These are phyloP conservation scores for Dufourea novaeangliae DNA, from an alignment of 1,140 invertebrate genomes.

Conservation along the genomic window DNA sequence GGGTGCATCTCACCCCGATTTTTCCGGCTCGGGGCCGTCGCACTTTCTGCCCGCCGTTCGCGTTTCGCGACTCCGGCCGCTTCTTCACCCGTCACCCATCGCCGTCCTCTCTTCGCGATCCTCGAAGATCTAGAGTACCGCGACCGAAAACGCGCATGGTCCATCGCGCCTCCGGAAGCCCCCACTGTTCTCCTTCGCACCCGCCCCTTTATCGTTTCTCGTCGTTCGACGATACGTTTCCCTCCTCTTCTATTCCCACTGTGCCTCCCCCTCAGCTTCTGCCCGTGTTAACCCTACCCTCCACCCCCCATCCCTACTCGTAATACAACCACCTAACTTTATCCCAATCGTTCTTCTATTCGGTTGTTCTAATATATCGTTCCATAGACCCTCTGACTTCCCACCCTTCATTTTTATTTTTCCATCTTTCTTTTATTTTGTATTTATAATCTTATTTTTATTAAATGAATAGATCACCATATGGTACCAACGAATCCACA, in stretches of 20 bases:
- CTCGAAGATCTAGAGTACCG: constrained; percentile 67
- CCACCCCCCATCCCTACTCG: background rate
- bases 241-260: constrained; percentile 25
- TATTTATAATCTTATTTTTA: no score
- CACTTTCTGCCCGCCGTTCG: constrained; percentile 65
- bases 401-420: background rate
- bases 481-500: no score
- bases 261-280: constrained; percentile 2
- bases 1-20: constrained; percentile 75
- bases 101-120: constrained; percentile 71
- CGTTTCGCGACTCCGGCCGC: constrained; percentile 72
- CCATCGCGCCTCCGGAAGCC: constrained; percentile 50
- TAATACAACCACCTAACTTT: background rate
- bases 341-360: background rate
- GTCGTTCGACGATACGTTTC: constrained; percentile 8
- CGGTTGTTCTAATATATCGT: background rate
- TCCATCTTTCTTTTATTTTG: no score
- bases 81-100: constrained; percentile 68
- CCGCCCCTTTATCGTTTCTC: constrained; percentile 56
- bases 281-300: background rate
- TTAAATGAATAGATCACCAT: no score
- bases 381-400: background rate
- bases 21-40: constrained; percentile 72
- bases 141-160: constrained; percentile 70
- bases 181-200: constrained; percentile 28